Evolutionary conservation across 2,888 invertebrate genomes (phyloP), one percentile per base, ranked within the genome.

Genomic region (Oxytorus armatus): DNA sequence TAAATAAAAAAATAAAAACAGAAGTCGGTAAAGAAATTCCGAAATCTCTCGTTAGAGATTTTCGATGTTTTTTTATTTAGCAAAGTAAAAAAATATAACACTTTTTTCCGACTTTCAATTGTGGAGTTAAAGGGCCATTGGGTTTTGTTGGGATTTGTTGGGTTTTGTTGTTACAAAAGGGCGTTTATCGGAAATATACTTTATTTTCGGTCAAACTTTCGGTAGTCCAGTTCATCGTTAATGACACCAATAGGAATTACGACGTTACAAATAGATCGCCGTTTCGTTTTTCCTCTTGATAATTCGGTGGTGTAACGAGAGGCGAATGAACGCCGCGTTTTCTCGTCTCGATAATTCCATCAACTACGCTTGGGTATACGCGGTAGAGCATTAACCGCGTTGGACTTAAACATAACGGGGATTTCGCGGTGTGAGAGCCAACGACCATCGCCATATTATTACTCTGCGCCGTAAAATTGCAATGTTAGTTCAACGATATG

Each of bases 321-420:
- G 2, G 39, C 36, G 36, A 63, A 73, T 42, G 61, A 29, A 42
- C n/a, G n/a, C n/a, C n/a, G n/a, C n/a, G 29, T 39, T 73, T 49
- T 18, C 42, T 36, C 44, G 47, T 21, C 70, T 70, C 33, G 3
- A 33, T 44, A 57, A 57, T 33, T 55, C 61, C 53, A 55, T 42
- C 42, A 44, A 72, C 44, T 39, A 47, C 49, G 77, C 75, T 55
- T 65, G 53, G 18, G 44, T n/a, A n/a, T n/a, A 42, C 61, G 63
- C 39, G 72, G 57, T 73, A 69, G 61, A 51, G 49, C 47, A 33
- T 47, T 23, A 65, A 49, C 59, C 57, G 57, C 66, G 59, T 44
- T 66, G 63, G 77, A 57, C 79, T 83, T 79, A 57, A 77, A 82
- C 81, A 81, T 83, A 83, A 83, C 83, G 83, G 83, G 63, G 69